Base-by-base conservation (phyloP, 2,797 vertebrate genomes). In the Protosalanx chinensis region DNA sequence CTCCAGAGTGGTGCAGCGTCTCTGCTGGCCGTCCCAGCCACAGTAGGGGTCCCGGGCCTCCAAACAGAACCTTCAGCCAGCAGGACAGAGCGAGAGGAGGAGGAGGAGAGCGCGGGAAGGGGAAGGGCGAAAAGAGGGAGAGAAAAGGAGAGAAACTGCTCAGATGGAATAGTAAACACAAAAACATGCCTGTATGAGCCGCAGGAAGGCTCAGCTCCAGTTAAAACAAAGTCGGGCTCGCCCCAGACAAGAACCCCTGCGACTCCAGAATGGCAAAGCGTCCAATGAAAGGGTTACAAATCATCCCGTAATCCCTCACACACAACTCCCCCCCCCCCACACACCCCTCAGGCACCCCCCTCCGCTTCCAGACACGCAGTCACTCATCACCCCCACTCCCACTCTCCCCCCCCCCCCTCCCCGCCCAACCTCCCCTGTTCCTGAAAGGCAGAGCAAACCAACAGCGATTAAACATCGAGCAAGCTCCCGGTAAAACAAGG, bases 1-100 rank as follows among this genome's bases (percentile, higher is more conserved):
- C 85, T 98, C 95, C 60, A 98, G 91, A 0, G 97, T 97, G 81
- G 94, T 98, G 85, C 98, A 99, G 29, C 87, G 89, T 6, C 94
- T 94, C 91, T 98, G 95, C 79, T 95, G 94, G 79, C 90, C 89
- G 78, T 99, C 98, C 98, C 98, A 99, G 84, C 98, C 98, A 0
- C 98, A 99, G 79, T 98, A 99, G 0, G 98, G 98, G 81, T 99
- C 97, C 85, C 96, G 91, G 2, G 97, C 95, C 78, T 93, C 95
- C 78, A 99, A 89, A 77, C 98, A 99, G 30, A 94, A 86, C 80
- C 97, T 99, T 88, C 70, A 78, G 37, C 73, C 76, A 65, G 30
- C 27, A 29, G 41, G 20, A 68, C 41, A 20, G n/a, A n/a, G n/a
- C n/a, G 27, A 32, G 58, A 32, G n/a, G 33, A 41, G 32, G 32